These are phyloP conservation scores for Calameuta idolon DNA, from an alignment of 2,888 invertebrate species.

Conservation along the genomic window DNA sequence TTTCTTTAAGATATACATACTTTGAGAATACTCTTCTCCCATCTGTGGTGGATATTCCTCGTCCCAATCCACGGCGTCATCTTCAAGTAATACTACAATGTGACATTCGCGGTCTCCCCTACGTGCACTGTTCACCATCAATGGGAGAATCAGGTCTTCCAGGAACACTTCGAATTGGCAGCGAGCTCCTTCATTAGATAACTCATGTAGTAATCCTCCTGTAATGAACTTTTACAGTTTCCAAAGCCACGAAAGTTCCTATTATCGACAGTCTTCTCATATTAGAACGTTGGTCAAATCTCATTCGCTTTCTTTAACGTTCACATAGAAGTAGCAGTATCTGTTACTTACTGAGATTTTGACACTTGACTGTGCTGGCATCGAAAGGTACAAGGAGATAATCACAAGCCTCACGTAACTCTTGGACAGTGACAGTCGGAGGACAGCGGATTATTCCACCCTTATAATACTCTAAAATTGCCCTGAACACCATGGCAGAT, in stretches of 20 bases:
- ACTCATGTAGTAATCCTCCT: slow-evolving; percentile 95
- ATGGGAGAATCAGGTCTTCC: slow-evolving; percentile 93
- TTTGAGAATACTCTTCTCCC: slow-evolving; percentile 99
- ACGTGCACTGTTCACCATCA: slow-evolving; percentile 95
- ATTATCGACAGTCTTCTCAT: too few relatives aligned
- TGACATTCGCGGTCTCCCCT: slow-evolving; percentile 98
- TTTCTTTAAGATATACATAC: slow-evolving; percentile 66
- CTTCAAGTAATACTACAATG: slow-evolving; percentile 94
- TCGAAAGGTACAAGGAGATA: slow-evolving; percentile 98
- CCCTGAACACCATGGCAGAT: slow-evolving; percentile 93
- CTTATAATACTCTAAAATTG: slow-evolving; percentile 95
- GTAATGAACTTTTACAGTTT: slow-evolving; percentile 38
- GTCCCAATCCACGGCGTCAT: slow-evolving; percentile 98
- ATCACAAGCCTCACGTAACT: slow-evolving; percentile 97
- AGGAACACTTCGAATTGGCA: slow-evolving; percentile 96
- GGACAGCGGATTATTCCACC: slow-evolving; percentile 94
- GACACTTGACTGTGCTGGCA: slow-evolving; percentile 93
- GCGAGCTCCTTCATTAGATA: slow-evolving; percentile 99
- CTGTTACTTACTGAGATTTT: slow-evolving; percentile 86
- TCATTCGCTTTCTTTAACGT: too few relatives aligned
- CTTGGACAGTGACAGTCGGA: slow-evolving; percentile 94
- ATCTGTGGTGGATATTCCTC: slow-evolving; percentile 99
- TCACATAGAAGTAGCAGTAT: too few relatives aligned
- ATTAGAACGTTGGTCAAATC: too few relatives aligned
- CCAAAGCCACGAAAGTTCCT: background rate